Evolutionary conservation across 2,888 invertebrate genomes (phyloP).

Genomic region (Drosophila austrosaltans): DNA sequence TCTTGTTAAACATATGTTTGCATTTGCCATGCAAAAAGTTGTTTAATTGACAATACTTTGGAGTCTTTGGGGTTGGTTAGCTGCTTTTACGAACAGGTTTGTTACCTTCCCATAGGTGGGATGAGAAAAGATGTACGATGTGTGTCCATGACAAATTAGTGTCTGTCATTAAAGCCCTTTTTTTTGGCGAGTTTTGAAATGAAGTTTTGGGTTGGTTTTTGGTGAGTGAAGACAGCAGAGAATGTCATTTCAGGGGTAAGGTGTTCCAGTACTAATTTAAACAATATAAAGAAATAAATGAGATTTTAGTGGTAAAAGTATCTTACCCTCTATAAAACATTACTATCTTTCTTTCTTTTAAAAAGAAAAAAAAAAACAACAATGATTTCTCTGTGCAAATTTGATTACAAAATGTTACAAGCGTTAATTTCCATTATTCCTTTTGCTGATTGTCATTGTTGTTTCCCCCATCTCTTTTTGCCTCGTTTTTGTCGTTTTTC

Average conservation of each 20-base stretch:
- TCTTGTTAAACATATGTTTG: slow-evolving; percentile 76
- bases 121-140: slow-evolving; percentile 48
- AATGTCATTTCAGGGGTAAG: background rate
- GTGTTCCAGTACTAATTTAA: slow-evolving; percentile 15
- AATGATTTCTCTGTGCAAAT: slow-evolving; percentile 46
- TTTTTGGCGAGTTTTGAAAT: slow-evolving; percentile 15
- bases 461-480: slow-evolving; percentile 30
- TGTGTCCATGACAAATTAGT: slow-evolving; percentile 67
- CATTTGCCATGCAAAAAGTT: slow-evolving; percentile 78
- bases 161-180: slow-evolving; percentile 47
- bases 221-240: background rate
- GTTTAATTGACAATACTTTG: slow-evolving; percentile 72
- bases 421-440: slow-evolving; percentile 68
- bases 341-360: slow-evolving; percentile 7
- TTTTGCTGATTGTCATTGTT: slow-evolving; percentile 52
- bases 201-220: slow-evolving; percentile 10
- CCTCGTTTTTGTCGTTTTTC: slow-evolving; percentile 22
- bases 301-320: slow-evolving; percentile 29
- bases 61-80: slow-evolving; percentile 47
- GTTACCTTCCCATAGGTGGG: background rate
- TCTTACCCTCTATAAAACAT: slow-evolving; percentile 33
- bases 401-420: slow-evolving; percentile 61
- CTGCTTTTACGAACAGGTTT: background rate
- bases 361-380: slow-evolving; percentile 35
- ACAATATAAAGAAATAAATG: slow-evolving; percentile 40